Evolutionary conservation across 2,113 vertebrate species (phyloP).

Genomic region (Zosterops lateralis): DNA sequence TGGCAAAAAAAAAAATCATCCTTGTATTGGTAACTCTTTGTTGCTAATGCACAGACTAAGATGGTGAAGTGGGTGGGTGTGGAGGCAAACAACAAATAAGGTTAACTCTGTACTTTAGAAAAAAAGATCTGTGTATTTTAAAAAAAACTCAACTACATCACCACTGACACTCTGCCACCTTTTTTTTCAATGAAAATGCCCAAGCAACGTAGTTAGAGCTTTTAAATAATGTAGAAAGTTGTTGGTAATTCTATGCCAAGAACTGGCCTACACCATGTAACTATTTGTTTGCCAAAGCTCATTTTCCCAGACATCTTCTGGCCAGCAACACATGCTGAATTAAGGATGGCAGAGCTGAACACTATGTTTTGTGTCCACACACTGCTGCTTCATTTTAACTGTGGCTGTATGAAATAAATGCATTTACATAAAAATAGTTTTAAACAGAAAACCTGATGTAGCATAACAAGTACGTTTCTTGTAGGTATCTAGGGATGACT

Average conservation of each 20-base stretch:
- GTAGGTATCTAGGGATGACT: background rate
- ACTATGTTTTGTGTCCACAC: background rate
- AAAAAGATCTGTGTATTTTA: background rate
- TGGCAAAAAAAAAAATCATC: background rate
- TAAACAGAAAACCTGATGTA: background rate
- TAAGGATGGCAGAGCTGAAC: background rate
- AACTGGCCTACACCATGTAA: background rate
- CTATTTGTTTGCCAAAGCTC: background rate
- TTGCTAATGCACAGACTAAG: background rate
- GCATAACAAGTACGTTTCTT: background rate
- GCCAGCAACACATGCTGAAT: background rate
- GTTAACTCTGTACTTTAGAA: background rate
- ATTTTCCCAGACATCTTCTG: background rate
- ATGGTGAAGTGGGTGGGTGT: rapidly evolving
- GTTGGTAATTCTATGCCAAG: background rate
- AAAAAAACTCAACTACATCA: background rate
- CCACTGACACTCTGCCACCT: background rate
- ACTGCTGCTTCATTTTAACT: background rate
- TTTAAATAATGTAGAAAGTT: background rate
- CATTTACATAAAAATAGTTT: background rate
- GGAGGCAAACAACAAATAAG: background rate
- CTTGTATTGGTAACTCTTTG: background rate
- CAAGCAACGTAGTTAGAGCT: background rate
- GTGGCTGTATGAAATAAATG: background rate
- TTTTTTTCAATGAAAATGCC: background rate